These are phyloP conservation scores for Tylochromis polylepis DNA, from an alignment of 2,113 vertebrate genomes.

Conservation along the genomic window DNA sequence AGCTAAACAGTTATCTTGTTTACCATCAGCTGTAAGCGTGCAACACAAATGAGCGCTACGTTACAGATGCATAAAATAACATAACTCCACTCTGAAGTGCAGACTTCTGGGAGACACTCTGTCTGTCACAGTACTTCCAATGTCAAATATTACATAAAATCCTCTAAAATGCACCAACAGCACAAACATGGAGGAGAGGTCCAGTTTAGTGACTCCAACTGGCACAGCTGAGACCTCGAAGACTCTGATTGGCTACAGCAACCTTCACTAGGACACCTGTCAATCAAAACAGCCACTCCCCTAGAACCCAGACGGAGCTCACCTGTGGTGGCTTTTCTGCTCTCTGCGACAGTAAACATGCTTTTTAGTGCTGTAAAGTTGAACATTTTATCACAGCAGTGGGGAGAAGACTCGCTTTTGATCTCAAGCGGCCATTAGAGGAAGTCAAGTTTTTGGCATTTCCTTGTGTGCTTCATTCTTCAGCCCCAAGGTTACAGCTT, in stretches of 20 bases:
- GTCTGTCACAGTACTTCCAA: not conserved
- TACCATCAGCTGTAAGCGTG: not conserved
- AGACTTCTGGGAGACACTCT: not conserved
- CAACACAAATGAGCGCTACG: not conserved
- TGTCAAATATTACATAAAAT: not conserved
- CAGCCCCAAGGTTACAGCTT: not conserved
- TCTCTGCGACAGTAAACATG: not conserved
- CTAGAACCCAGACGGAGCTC: not conserved
- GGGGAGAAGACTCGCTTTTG: not conserved
- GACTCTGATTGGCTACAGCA: not conserved
- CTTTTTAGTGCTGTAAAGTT: rapidly evolving
- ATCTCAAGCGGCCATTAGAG: not conserved
- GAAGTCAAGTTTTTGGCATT: not conserved
- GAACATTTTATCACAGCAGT: not conserved
- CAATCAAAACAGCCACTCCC: not conserved
- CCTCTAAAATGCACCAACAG: not conserved
- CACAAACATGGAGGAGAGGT: not conserved
- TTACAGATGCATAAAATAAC: not conserved
- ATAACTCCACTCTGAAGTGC: not conserved
- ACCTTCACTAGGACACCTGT: not conserved
- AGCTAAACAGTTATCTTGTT: not conserved
- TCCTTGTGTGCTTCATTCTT: not conserved
- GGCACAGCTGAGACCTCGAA: rapidly evolving
- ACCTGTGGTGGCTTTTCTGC: not conserved
- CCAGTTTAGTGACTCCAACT: not conserved